Evolutionary conservation across 2,113 vertebrate species (phyloP).

Genomic region (Choloepus hoffmanni): DNA sequence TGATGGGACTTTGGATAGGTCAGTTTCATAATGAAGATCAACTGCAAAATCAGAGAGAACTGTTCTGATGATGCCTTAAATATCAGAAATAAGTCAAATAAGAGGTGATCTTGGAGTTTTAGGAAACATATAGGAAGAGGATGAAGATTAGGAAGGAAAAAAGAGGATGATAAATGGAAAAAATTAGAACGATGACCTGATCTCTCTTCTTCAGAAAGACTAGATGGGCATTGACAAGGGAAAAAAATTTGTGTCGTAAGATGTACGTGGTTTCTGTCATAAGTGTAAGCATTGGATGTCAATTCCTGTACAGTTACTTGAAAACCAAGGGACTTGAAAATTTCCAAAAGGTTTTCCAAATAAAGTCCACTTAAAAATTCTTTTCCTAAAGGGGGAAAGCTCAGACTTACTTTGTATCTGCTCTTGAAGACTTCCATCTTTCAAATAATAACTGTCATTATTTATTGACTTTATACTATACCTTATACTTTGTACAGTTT

Average conservation of each 20-base stretch:
- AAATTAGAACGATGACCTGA: background rate
- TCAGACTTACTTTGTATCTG: slow-evolving; percentile 11
- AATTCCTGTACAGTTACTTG: background rate
- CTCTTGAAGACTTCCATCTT: background rate
- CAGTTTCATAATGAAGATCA: background rate
- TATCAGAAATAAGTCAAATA: background rate
- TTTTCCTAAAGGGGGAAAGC: background rate
- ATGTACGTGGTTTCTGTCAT: background rate
- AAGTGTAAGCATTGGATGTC: background rate
- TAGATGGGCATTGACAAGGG: background rate
- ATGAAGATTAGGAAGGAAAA: background rate
- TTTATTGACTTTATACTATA: background rate
- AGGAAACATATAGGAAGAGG: background rate
- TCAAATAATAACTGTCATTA: background rate
- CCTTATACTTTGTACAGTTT: background rate
- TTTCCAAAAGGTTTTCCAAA: slow-evolving; percentile 22
- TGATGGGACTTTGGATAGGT: background rate
- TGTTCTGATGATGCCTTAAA: background rate
- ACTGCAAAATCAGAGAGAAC: background rate
- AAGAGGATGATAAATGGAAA: background rate
- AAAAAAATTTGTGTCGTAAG: background rate
- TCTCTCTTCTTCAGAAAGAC: background rate
- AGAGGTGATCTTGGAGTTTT: background rate
- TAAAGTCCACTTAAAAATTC: background rate
- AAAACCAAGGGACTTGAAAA: background rate